Conservation (phyloP, 2,797 vertebrate genomes). For the Hafferia zeledoni region DNA sequence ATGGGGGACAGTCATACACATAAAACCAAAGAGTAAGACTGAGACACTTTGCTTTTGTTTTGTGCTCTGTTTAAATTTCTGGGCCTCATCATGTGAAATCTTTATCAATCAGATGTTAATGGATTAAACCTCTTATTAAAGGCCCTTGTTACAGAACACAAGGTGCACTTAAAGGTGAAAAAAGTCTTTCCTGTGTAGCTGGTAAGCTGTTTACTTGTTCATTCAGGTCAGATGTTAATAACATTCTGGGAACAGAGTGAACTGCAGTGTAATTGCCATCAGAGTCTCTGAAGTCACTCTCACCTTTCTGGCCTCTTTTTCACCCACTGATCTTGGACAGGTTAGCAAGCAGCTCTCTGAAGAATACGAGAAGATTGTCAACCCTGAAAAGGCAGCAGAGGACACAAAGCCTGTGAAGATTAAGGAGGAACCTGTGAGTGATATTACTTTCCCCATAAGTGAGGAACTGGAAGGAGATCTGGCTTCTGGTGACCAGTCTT, state of each 20-base stretch:
- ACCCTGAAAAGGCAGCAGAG: constrained; percentile 93
- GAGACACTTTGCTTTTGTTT: background rate
- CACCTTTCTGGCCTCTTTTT: constrained; percentile 17
- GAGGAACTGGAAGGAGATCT: constrained; percentile 92
- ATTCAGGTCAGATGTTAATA: constrained; percentile 2
- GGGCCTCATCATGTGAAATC: background rate
- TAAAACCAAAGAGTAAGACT: background rate
- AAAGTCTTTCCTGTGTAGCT: background rate
- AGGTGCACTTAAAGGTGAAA: background rate
- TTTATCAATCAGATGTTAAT: background rate
- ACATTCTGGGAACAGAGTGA: background rate
- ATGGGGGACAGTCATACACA: background rate
- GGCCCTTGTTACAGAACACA: background rate
- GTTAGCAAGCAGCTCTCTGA: constrained; percentile 95
- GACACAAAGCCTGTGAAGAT: constrained; percentile 92
- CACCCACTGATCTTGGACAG: constrained; percentile 72
- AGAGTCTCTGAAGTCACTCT: constrained; percentile 29
- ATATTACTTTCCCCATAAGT: constrained; percentile 92
- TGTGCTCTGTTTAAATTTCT: background rate
- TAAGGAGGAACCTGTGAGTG: constrained; percentile 93
- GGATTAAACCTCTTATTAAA: background rate
- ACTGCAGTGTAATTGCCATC: background rate
- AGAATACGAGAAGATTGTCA: constrained; percentile 94
- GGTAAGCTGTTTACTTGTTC: background rate
- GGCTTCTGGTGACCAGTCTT: constrained; percentile 90